Percentiles rank a stretch among this genome's conserved stretches.
Conservation (phyloP, 2,888 invertebrate genomes). For the Tenthredo mesomela region DNA sequence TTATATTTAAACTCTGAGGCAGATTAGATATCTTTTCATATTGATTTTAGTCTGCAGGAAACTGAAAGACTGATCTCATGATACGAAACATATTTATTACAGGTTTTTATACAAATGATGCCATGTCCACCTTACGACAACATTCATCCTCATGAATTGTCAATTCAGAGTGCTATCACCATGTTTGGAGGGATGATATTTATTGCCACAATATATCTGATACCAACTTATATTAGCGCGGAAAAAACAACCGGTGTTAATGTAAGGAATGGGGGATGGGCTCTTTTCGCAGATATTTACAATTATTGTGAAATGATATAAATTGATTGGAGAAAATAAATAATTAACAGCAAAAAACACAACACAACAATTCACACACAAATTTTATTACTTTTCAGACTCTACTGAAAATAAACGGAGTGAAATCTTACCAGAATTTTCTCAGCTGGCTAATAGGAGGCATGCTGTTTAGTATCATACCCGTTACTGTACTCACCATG, state of each 20-base stretch:
- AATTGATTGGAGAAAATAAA: not conserved
- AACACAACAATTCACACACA: no score
- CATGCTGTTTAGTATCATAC: conserved; percentile 67
- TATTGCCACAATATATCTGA: conserved; percentile 70
- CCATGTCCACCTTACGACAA: conserved; percentile 71
- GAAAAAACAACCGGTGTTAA: conserved; percentile 75
- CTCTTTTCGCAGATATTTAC: not conserved
- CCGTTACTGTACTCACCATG: conserved; percentile 67
- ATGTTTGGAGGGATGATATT: conserved; percentile 69
- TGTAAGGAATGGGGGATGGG: conserved; percentile 62
- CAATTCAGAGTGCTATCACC: conserved; percentile 63
- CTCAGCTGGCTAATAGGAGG: conserved; percentile 73
- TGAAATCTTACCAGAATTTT: conserved; percentile 70
- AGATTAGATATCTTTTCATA: not conserved
- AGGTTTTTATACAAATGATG: conserved; percentile 73
- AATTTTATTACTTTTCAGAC: conserved; percentile 63
- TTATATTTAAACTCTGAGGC: not conserved
- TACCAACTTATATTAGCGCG: conserved; percentile 69
- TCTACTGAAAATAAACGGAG: conserved; percentile 75
- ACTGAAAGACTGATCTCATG: not conserved
- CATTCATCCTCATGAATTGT: conserved; percentile 61
- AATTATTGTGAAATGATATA: not conserved
- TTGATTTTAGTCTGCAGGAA: not conserved
- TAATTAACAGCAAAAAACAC: no score
- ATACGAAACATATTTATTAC: not conserved